Evolutionary conservation across 2,888 invertebrate genomes (phyloP), one percentile per base, ranked within the genome.

Genomic region (Malachius bipustulatus): DNA sequence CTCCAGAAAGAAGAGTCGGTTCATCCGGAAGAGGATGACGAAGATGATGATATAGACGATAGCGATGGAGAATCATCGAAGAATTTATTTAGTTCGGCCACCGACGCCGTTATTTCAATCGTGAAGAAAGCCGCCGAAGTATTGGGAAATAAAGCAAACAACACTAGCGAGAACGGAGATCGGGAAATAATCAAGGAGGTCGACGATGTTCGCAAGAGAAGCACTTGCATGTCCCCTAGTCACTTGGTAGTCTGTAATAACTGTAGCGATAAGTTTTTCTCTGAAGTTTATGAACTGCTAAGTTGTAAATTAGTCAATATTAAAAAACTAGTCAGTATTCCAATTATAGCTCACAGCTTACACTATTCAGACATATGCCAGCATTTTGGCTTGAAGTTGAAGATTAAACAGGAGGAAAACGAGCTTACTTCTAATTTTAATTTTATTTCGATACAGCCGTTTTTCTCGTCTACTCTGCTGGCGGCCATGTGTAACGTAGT

Each of bases 111-210:
- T 28, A 75, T 91, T 56, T 85, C 83, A 30, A 85, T 94, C 45
- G 85, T 93, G 36, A 89, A 89, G 57, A 89, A 89, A 62, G 93
- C 89, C 1, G 87, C 88, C 4, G 80, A 83, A 63, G 87, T 80
- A 24, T 66, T 90, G 47, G 83, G 78, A 2, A 84, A 84, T 40
- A 67, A 67, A 55, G 73, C 76, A 8, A 74, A 75, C 62, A 66
- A 68, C 51, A 70, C 69, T 44, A 75, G 73, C 57, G 71, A 75
- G 51, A 70, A 71, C 38, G 67, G 68, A 39, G 66, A 63, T 45
- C 62, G 64, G 55, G 66, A 66, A 50, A 64, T 62, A 24, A 63
- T 48, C 51, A 60, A 54, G 55, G 57, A 59, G 60, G 60, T 59
- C 59, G 40, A 45, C 16, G 32, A 33, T 26, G 41, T 47, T 4